Evolutionary conservation across 2,113 vertebrate genomes (phyloP).

Genomic region (Candoia aspera): DNA sequence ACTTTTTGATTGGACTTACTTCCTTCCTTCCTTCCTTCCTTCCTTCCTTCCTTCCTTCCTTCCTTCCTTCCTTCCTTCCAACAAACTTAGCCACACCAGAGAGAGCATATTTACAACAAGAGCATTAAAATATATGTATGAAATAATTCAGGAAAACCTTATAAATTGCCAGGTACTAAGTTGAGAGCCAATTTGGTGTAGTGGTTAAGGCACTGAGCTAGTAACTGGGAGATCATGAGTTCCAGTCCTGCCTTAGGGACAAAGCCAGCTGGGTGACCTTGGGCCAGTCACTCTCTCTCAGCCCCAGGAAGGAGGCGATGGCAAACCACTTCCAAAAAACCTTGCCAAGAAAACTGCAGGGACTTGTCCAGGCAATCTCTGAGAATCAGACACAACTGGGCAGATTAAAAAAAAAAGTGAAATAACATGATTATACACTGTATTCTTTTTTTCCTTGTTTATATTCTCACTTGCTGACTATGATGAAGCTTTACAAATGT

Average conservation of each 20-base stretch:
- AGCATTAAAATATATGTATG: background rate
- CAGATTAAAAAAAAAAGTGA: background rate
- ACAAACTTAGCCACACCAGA: background rate
- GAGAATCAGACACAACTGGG: background rate
- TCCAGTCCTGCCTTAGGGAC: too few relatives aligned
- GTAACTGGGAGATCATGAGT: too few relatives aligned
- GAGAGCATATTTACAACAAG: background rate
- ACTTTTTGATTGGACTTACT: constrained; percentile 4
- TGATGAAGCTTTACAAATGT: background rate
- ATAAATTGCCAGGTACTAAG: accelerated
- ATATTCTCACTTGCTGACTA: background rate
- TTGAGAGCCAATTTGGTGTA: too few relatives aligned
- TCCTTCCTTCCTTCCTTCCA: background rate
- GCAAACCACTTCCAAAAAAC: too few relatives aligned
- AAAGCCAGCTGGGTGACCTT: too few relatives aligned
- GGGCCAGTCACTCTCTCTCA: too few relatives aligned
- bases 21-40: too few relatives aligned
- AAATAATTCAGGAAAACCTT: background rate
- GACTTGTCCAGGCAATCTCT: too few relatives aligned
- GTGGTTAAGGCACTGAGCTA: too few relatives aligned
- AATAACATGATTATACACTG: background rate
- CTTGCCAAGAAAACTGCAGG: too few relatives aligned
- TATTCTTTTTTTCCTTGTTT: background rate
- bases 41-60: too few relatives aligned
- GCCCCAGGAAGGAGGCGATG: too few relatives aligned